phyloP scores from a whole-genome alignment of 2,113 vertebrate genomes.

The Euleptes europaea region DNA sequence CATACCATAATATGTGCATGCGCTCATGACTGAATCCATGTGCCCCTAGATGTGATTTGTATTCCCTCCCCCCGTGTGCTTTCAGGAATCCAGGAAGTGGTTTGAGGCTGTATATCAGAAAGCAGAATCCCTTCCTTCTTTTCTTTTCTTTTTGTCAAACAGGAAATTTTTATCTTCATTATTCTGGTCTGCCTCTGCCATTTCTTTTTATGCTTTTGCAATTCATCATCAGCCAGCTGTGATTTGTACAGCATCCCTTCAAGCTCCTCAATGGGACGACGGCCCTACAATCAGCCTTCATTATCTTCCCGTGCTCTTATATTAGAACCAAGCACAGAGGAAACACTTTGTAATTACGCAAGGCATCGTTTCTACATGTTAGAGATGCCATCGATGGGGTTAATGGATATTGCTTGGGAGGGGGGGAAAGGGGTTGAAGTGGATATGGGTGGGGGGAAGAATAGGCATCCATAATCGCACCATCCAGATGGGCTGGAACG shows the following conservation, averaged over 20 bases:
- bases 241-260: constrained; percentile 64
- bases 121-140: constrained; percentile 33
- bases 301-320: constrained; percentile 70
- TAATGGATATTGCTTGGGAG: constrained; percentile 70
- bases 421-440: constrained; percentile 62
- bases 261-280: constrained; percentile 57
- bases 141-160: constrained; percentile 27
- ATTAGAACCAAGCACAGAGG: constrained; percentile 66
- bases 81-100: constrained; percentile 57
- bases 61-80: background rate
- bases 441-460: constrained; percentile 61
- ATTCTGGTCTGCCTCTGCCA: constrained; percentile 62
- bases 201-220: constrained; percentile 35
- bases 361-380: constrained; percentile 72
- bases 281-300: constrained; percentile 67
- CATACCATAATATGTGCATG: background rate
- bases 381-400: constrained; percentile 68
- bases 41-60: too few species aligned
- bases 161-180: constrained; percentile 55
- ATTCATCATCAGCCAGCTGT: constrained; percentile 65
- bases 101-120: constrained; percentile 30
- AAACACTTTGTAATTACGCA: constrained; percentile 73
- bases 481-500: constrained; percentile 73
- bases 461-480: constrained; percentile 66
- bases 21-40: background rate